Conservation (phyloP, 2,797 vertebrate species). For the Propithecus deckenii region DNA sequence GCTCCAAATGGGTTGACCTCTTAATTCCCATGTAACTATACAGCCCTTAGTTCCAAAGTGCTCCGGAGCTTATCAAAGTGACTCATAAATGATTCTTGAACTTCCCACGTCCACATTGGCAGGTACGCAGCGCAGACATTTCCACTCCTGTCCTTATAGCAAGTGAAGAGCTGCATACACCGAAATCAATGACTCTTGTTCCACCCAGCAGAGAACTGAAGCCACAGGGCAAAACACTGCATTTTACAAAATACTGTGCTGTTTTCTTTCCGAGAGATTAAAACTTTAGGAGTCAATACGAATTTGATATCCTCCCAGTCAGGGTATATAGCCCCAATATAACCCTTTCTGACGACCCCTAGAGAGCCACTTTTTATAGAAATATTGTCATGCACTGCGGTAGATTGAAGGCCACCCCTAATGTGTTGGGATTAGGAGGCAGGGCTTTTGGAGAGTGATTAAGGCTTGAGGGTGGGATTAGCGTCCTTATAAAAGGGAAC, state of each 20-base stretch:
- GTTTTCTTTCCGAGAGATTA: not conserved
- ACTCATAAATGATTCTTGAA: not conserved
- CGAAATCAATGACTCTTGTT: not conserved
- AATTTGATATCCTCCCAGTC: not conserved
- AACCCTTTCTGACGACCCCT: not conserved
- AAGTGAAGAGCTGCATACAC: not conserved
- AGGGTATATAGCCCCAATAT: not conserved
- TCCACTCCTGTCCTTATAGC: not conserved
- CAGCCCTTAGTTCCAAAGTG: not conserved
- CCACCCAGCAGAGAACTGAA: not conserved
- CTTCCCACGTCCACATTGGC: too few relatives aligned
- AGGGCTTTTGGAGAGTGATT: too few relatives aligned
- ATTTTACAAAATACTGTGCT: too few relatives aligned
- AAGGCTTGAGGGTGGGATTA: not conserved
- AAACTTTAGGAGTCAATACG: not conserved
- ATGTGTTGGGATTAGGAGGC: not conserved
- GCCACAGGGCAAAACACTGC: too few relatives aligned
- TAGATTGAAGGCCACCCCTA: too few relatives aligned
- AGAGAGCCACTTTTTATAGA: not conserved
- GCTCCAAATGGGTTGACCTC: not conserved
- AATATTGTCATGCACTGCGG: not conserved
- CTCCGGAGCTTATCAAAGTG: not conserved
- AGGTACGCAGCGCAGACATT: too few relatives aligned
- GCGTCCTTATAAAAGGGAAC: accelerated
- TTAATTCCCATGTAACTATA: not conserved